Conservation (phyloP, 2,113 vertebrate genomes). For the Melanerpes formicivorus region DNA sequence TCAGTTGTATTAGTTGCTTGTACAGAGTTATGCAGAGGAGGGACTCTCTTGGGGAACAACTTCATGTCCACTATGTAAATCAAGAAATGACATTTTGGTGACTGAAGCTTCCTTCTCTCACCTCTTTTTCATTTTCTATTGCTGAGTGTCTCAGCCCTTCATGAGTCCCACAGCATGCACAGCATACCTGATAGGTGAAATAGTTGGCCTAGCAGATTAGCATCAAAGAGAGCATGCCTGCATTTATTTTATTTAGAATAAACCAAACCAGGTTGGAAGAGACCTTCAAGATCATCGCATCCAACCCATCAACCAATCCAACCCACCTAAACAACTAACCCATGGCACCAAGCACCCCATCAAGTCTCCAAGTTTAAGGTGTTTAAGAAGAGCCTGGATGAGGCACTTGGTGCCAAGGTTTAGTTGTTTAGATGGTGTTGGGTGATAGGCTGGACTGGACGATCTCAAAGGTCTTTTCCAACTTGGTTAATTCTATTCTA, state of each 20-base stretch:
- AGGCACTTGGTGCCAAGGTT: too few species aligned
- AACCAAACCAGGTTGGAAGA: too few species aligned
- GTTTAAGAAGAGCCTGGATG: too few species aligned
- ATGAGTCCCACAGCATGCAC: background rate
- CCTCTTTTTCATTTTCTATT: background rate
- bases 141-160: background rate
- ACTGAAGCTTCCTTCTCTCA: background rate
- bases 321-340: too few species aligned
- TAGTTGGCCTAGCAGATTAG: background rate
- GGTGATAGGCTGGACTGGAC: too few species aligned
- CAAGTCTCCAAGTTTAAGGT: too few species aligned
- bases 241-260: background rate
- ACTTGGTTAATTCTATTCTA: too few species aligned
- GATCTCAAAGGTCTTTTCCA: too few species aligned
- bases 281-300: too few species aligned
- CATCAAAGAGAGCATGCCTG: rapidly evolving
- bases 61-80: background rate
- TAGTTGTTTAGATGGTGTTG: too few species aligned
- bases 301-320: too few species aligned
- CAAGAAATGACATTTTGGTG: background rate
- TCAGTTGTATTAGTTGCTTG: background rate
- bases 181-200: background rate
- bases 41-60: background rate
- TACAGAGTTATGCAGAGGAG: background rate
- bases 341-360: too few species aligned